Evolutionary conservation across 1,140 invertebrate genomes (phyloP).

Genomic region (Andrena cerasifolii): DNA sequence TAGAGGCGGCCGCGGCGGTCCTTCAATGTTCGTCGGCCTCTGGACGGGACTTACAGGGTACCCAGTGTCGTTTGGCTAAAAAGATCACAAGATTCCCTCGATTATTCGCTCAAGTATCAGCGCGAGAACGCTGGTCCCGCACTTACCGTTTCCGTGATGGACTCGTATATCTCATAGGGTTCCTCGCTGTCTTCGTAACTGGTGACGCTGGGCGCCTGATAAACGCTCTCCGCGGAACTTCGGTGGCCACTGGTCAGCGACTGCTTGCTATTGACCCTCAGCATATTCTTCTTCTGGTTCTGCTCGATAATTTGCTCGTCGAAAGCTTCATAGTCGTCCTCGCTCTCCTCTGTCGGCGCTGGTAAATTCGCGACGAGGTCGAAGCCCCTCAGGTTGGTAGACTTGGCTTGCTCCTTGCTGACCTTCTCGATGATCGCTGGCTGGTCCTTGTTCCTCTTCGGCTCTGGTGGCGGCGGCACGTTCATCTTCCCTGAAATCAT

Average conservation of each 20-base stretch:
- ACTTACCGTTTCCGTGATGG: slow-evolving; percentile 76
- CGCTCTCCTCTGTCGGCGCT: slow-evolving; percentile 69
- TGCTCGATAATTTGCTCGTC: slow-evolving; percentile 71
- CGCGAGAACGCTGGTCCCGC: neutral
- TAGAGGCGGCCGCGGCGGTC: slow-evolving; percentile 65
- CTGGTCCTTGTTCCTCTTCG: slow-evolving; percentile 56
- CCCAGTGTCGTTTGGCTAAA: slow-evolving; percentile 71
- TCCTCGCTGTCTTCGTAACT: slow-evolving; percentile 72
- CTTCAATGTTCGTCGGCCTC: neutral
- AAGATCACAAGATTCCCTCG: neutral
- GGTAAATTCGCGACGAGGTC: slow-evolving; percentile 79
- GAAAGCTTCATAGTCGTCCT: slow-evolving; percentile 77
- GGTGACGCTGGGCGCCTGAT: slow-evolving; percentile 67
- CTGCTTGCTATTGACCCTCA: slow-evolving; percentile 68
- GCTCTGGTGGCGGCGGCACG: slow-evolving; percentile 60
- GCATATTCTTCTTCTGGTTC: slow-evolving; percentile 60
- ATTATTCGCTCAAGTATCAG: neutral
- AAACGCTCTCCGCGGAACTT: slow-evolving; percentile 75
- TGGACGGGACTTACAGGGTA: slow-evolving; percentile 62
- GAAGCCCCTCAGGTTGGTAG: slow-evolving; percentile 70
- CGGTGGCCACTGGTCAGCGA: slow-evolving; percentile 69
- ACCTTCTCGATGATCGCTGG: neutral
- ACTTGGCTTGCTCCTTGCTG: slow-evolving; percentile 46
- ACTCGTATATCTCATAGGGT: slow-evolving; percentile 77
- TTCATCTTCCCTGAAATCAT: slow-evolving; percentile 63